phyloP scores from a whole-genome alignment of 53 echinoderm and acorn worm species.

The Temnopleurus reevesii region DNA sequence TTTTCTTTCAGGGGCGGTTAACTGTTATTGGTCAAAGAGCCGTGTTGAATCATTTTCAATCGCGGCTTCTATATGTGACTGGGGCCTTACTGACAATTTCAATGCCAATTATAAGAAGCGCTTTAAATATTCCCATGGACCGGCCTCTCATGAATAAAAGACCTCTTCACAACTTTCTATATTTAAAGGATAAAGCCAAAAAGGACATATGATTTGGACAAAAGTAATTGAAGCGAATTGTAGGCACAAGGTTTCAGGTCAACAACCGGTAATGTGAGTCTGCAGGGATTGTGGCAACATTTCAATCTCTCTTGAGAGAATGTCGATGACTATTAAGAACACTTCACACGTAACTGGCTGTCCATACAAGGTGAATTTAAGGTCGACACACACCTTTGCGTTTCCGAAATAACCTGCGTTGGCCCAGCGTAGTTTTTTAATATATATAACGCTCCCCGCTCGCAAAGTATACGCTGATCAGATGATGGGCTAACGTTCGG shows the following conservation, averaged over 20 bases:
- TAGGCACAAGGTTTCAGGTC: not conserved
- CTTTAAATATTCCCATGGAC: not conserved
- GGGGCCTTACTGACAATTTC: too few species aligned
- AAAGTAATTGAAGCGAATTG: not conserved
- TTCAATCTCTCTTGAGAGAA: not conserved
- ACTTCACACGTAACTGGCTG: constrained; percentile 9
- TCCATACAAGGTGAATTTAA: not conserved
- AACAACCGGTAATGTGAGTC: constrained; percentile 15
- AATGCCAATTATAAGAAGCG: not conserved
- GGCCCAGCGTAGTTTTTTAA: too few species aligned
- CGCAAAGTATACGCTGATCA: too few species aligned
- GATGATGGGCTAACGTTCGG: too few species aligned
- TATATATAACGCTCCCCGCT: too few species aligned
- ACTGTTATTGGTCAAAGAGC: too few species aligned
- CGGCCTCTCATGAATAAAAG: not conserved
- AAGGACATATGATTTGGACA: not conserved
- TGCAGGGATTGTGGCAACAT: not conserved
- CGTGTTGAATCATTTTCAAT: too few species aligned
- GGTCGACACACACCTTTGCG: too few species aligned
- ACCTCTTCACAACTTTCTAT: not conserved
- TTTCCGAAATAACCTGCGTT: too few species aligned
- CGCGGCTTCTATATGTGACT: too few species aligned
- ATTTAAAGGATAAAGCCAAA: not conserved
- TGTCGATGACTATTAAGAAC: not conserved
- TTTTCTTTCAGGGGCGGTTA: too few species aligned